Percentiles rank a stretch among this genome's conserved stretches.
phyloP scores from a whole-genome alignment of 2,113 vertebrate species.

The Macrotus californicus region DNA sequence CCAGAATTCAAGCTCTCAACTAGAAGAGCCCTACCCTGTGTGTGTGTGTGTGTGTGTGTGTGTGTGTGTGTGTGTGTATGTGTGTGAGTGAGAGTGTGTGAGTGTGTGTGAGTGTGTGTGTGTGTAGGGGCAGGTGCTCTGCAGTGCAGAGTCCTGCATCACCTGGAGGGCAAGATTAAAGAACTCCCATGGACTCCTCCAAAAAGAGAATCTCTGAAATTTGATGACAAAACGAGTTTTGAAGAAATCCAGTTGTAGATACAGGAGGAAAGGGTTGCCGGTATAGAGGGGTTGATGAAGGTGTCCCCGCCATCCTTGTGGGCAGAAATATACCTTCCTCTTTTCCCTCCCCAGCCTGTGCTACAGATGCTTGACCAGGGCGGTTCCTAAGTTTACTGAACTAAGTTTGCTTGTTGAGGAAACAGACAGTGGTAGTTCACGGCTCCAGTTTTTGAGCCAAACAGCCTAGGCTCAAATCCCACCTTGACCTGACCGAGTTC shows the following conservation, averaged over 20 bases:
- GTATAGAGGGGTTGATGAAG: not conserved
- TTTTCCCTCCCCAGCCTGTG: not conserved
- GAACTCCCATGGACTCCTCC: not conserved
- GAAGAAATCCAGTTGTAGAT: not conserved
- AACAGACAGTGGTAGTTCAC: not conserved
- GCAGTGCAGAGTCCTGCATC: not conserved
- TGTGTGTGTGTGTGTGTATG: not conserved
- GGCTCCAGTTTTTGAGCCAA: not conserved
- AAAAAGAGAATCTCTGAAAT: not conserved
- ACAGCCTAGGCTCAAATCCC: not conserved
- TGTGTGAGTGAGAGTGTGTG: not conserved
- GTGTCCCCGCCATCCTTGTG: not conserved
- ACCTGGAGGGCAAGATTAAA: not conserved
- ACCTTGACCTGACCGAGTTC: not conserved
- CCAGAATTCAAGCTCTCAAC: not conserved
- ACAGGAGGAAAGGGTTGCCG: not conserved
- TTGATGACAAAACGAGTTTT: not conserved
- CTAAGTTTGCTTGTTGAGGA: not conserved
- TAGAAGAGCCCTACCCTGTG: not conserved
- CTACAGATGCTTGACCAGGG: not conserved
- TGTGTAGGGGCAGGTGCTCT: not conserved
- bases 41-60: rapidly evolving
- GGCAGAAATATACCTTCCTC: not conserved
- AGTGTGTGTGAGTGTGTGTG: no score
- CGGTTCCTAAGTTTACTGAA: not conserved